Percentiles rank a stretch among this genome's conserved stretches.
Evolutionary conservation across 2,797 vertebrate genomes (phyloP).

Genomic region (Smutsia temminckii): DNA sequence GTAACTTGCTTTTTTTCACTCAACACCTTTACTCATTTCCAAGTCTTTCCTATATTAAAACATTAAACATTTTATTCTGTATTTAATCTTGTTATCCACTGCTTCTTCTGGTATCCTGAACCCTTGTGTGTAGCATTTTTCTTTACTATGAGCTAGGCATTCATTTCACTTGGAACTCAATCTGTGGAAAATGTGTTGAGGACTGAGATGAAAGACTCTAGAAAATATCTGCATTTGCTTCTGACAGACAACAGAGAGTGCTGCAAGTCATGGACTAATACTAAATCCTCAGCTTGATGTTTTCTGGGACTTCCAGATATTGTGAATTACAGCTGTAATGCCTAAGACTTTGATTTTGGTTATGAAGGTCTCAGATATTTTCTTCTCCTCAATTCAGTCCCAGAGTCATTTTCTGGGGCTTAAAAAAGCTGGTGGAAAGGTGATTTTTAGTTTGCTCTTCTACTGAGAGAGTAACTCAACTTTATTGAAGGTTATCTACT

Average conservation of each 20-base stretch:
- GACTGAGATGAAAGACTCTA: not conserved
- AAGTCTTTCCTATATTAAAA: not conserved
- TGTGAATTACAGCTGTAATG: slow-evolving; percentile 4
- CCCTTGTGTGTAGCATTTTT: not conserved
- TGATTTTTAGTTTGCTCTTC: slow-evolving; percentile 42
- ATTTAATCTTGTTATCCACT: not conserved
- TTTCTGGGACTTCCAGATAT: not conserved
- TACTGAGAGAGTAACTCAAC: not conserved
- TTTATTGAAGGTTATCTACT: not conserved
- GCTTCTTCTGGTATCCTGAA: not conserved
- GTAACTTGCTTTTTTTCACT: not conserved
- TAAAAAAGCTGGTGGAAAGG: not conserved
- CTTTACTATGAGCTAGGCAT: not conserved
- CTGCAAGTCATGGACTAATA: not conserved
- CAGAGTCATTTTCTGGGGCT: not conserved
- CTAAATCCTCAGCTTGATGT: not conserved
- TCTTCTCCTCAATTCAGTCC: not conserved
- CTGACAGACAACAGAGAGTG: not conserved
- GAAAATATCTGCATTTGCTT: not conserved
- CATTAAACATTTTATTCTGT: not conserved
- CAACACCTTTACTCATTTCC: not conserved
- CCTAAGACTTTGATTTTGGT: not conserved
- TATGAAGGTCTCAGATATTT: not conserved
- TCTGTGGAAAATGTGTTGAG: not conserved
- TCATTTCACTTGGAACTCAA: not conserved